Percentiles rank a stretch among this genome's conserved stretches.
These are phyloP conservation scores for Nannobrachium achirus DNA, from an alignment of 2,113 vertebrate genomes.

Conservation along the genomic window DNA sequence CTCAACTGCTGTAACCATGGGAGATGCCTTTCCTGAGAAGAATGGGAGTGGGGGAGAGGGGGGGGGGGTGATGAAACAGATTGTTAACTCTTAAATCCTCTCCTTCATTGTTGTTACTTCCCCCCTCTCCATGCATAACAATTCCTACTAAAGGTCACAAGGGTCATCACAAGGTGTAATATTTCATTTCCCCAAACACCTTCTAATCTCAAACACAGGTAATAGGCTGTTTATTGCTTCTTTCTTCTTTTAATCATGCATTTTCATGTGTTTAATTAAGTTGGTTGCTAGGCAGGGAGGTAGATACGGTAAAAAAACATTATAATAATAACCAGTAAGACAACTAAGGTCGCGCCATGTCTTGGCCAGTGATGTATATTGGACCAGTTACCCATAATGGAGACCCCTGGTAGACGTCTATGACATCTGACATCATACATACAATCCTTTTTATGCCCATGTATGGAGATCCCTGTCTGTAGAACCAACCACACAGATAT, in stretches of 20 bases:
- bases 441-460: too few relatives aligned
- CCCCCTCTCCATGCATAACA: constrained; percentile 25
- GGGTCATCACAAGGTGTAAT: not conserved
- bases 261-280: constrained; percentile 33
- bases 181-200: constrained; percentile 28
- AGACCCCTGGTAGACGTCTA: too few relatives aligned
- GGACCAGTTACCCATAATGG: too few relatives aligned
- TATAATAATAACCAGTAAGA: too few relatives aligned
- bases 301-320: too few relatives aligned
- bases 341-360: too few relatives aligned
- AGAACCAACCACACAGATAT: too few relatives aligned
- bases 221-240: constrained; percentile 5
- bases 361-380: too few relatives aligned
- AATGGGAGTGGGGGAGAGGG: constrained; percentile 37
- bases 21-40: constrained; percentile 28
- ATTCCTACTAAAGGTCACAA: constrained; percentile 3
- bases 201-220: constrained; percentile 3
- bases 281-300: constrained; percentile 15
- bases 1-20: constrained; percentile 36
- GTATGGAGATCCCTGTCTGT: too few relatives aligned
- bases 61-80: constrained; percentile 33
- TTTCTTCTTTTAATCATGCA: constrained; percentile 19
- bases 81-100: constrained; percentile 32
- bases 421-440: too few relatives aligned
- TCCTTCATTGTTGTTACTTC: constrained; percentile 8